Evolutionary conservation across 2,113 vertebrate species (phyloP), one percentile per base, ranked within the genome.

Genomic region (Colinus virginianus): DNA sequence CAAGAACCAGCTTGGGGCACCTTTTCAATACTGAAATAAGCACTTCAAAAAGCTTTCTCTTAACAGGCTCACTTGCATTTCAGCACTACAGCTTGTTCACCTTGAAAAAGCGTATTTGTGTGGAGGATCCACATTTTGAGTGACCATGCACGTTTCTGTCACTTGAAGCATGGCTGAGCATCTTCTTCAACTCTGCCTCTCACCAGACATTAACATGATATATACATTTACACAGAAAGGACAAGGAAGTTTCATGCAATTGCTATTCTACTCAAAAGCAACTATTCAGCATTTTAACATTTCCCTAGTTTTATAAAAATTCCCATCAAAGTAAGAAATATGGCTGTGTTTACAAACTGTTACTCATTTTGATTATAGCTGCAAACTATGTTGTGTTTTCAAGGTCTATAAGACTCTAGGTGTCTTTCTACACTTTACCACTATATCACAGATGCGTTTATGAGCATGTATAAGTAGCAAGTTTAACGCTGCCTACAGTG

Each of bases 131-230:
- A 48, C 21, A 15, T 1, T 69, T 83, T 36, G n/a, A 19, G 46
- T 20, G 34, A 83, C n/a, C 46, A 28, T 6, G 70, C 0, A 17
- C 70, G 45, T 93, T 91, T 94, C 25, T 82, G 40, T 2, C 8
- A 72, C 55, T 22, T 36, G 68, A 74, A 7, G 13, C 56, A 59
- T 30, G 32, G 79, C 72, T 85, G 66, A 94, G 76, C 61, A 63
- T 66, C 72, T 91, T 46, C 72, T 91, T 46, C 76, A 81, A 88
- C 79, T 93, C 62, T 91, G 83, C 78, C 69, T 84, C 32, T 38
- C 66, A 36, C 3, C 2, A 12, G 56, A 66, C 72, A 81, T 86
- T 88, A 68, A 67, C 68, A 32, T 36, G 45, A 84, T 58, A 78
- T 8, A 78, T 68, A 26, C 43, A 68, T 59, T 80, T 90, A 53